phyloP scores from a whole-genome alignment of 1,140 invertebrate genomes.

The Batillaria attramentaria region DNA sequence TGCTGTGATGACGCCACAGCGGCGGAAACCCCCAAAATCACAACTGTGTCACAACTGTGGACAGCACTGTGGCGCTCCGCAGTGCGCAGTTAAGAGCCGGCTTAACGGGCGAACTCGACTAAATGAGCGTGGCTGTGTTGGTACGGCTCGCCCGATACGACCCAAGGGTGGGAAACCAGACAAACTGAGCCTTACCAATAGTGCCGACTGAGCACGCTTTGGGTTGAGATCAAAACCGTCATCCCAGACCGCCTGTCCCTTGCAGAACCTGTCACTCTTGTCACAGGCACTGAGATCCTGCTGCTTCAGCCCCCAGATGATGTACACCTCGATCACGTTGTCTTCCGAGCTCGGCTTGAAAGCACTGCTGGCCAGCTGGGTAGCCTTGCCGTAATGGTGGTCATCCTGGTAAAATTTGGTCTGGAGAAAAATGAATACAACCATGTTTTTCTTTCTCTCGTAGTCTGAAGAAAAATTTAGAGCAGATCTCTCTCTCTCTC shows the following conservation, averaged over 20 bases:
- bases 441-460: too few species aligned
- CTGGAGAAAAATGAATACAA: constrained; percentile 39
- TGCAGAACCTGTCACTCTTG: constrained; percentile 49
- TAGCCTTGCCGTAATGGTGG: constrained; percentile 41
- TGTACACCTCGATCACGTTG: constrained; percentile 41
- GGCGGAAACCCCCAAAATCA: too few species aligned
- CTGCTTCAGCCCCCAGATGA: constrained; percentile 54
- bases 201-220: constrained; percentile 44
- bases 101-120: too few species aligned
- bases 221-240: constrained; percentile 53
- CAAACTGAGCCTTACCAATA: constrained; percentile 42
- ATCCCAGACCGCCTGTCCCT: constrained; percentile 51
- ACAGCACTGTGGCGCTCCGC: too few species aligned
- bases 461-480: too few species aligned
- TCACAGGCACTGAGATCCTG: constrained; percentile 53
- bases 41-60: too few species aligned
- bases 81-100: too few species aligned
- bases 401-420: constrained; percentile 40
- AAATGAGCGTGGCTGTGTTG: too few species aligned
- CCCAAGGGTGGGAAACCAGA: background rate
- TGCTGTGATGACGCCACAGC: too few species aligned
- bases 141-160: too few species aligned
- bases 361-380: constrained; percentile 13
- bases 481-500: too few species aligned
- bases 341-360: constrained; percentile 41